A percentile compares a stretch with the other conserved stretches of the same genome.
These are phyloP conservation scores for Tetranychus truncatus DNA, from an alignment of 2,888 invertebrate species.

Conservation along the genomic window DNA sequence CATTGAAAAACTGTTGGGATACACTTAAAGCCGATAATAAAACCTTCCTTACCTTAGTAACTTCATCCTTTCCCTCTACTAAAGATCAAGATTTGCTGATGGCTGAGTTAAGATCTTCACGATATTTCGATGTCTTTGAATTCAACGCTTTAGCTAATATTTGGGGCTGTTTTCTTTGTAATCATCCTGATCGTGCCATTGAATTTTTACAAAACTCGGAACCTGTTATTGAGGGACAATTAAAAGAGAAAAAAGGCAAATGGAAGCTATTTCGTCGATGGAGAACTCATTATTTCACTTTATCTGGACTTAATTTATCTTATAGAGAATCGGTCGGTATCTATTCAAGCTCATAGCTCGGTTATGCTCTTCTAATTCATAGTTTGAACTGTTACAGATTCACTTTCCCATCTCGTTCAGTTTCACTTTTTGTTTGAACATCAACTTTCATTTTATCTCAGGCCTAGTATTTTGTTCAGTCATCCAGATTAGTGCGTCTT, in stretches of 20 bases:
- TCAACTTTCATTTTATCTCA: background rate
- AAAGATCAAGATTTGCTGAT: slow-evolving; percentile 62
- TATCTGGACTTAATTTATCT: slow-evolving; percentile 75
- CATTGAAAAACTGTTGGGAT: slow-evolving; percentile 80
- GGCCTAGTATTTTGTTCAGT: background rate
- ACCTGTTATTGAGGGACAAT: slow-evolving; percentile 71
- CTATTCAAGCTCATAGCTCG: background rate
- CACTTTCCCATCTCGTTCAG: no score
- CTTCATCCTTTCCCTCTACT: slow-evolving; percentile 62
- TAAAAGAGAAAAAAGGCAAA: slow-evolving; percentile 76
- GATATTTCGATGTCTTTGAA: slow-evolving; percentile 84
- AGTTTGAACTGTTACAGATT: no score
- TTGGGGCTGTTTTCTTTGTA: slow-evolving; percentile 86
- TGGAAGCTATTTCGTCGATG: slow-evolving; percentile 78
- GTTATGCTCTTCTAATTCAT: no score
- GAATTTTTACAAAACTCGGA: slow-evolving; percentile 57
- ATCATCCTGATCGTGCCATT: slow-evolving; percentile 70
- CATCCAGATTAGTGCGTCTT: background rate
- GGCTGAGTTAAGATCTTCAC: slow-evolving; percentile 62
- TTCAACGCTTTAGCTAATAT: slow-evolving; percentile 42
- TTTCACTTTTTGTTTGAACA: background rate
- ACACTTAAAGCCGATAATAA: slow-evolving; percentile 75
- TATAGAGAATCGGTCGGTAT: slow-evolving; percentile 47
- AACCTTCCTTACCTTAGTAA: slow-evolving; percentile 71
- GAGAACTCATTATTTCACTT: slow-evolving; percentile 80